These are phyloP conservation scores for Colletes gigas DNA, from an alignment of 1,140 invertebrate species.

Conservation along the genomic window DNA sequence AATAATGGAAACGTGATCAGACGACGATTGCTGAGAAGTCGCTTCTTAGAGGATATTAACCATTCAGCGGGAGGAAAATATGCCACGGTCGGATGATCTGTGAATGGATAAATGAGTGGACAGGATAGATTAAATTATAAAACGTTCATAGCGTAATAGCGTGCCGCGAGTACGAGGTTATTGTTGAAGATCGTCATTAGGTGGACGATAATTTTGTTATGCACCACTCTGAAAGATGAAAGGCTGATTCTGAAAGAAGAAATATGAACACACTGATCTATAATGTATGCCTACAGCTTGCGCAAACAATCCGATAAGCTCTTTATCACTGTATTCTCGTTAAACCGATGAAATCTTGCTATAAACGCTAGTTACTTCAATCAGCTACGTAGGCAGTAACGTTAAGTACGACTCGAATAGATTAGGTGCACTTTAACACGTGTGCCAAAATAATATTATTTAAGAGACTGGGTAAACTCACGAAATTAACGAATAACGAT, in stretches of 20 bases:
- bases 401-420: no score
- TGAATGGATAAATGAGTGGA: slow-evolving; percentile 50
- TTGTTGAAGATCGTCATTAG: slow-evolving; percentile 48
- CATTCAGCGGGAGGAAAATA: slow-evolving; percentile 36
- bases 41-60: slow-evolving; percentile 38
- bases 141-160: slow-evolving; percentile 45
- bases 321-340: background rate
- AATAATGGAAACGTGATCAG: slow-evolving; percentile 19
- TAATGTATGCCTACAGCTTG: background rate
- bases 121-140: slow-evolving; percentile 48
- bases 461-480: no score
- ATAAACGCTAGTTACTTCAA: no score
- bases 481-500: no score
- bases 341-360: background rate
- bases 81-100: slow-evolving; percentile 43
- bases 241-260: background rate
- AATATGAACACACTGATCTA: background rate
- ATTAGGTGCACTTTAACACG: no score
- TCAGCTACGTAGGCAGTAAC: background rate
- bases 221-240: background rate
- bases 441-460: no score
- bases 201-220: slow-evolving; percentile 35
- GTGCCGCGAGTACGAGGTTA: slow-evolving; percentile 30
- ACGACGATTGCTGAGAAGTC: background rate
- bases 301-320: background rate